Evolutionary conservation across 92 coral and sea anemone species (phyloP).

Genomic region (Epizoanthus rinbou): DNA sequence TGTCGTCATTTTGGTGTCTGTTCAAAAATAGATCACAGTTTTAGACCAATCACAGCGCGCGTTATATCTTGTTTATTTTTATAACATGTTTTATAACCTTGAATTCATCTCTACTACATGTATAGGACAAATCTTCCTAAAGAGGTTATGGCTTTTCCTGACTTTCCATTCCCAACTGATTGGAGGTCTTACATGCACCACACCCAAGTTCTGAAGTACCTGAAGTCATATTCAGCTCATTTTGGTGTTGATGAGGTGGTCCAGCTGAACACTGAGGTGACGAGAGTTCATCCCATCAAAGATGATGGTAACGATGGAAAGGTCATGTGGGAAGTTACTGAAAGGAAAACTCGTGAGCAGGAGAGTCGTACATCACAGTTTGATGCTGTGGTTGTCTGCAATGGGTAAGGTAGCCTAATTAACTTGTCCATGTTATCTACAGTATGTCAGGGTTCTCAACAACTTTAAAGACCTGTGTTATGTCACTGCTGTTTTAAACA

Average conservation of each 20-base stretch:
- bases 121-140: no score
- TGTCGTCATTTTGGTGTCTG: no score
- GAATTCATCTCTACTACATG: no score
- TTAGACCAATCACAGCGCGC: no score
- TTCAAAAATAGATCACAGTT: no score
- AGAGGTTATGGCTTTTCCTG: conserved; percentile 94
- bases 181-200: conserved; percentile 64
- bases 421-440: no score
- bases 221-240: conserved; percentile 71
- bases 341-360: conserved; percentile 49
- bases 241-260: conserved; percentile 64
- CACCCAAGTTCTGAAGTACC: conserved; percentile 61
- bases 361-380: conserved; percentile 47
- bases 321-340: conserved; percentile 73
- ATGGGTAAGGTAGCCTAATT: no score
- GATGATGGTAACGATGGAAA: conserved; percentile 54
- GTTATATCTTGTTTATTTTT: no score
- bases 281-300: conserved; percentile 62
- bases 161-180: conserved; percentile 75
- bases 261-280: conserved; percentile 65
- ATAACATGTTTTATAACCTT: no score
- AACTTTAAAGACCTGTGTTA: no score
- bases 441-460: no score
- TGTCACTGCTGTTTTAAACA: no score
- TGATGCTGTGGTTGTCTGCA: conserved; percentile 66